Base-by-base conservation (phyloP, 2,888 invertebrate species). In the Tinea pellionella region DNA sequence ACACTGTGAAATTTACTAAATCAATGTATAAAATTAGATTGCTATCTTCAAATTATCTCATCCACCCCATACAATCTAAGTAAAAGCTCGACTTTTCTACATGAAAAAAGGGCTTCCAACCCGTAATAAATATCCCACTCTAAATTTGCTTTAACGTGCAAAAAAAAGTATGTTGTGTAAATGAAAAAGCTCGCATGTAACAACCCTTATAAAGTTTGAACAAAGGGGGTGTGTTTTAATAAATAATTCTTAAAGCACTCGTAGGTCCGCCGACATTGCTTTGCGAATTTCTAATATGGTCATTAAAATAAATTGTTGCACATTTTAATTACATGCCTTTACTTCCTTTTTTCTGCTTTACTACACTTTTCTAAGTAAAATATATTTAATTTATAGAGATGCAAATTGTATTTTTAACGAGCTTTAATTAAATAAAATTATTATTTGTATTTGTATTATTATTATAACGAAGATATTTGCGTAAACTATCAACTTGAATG, bases 181-280 rank as follows among this genome's bases (percentile, higher is more conserved):
- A 47, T 47, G 47, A 16, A 47, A 47, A 47, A 15, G 47, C 47
- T 47, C 15, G n/a, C 15, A 47, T 47, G 47, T 47, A 15, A 47
- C 47, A 47, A 47, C 47, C 47, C 47, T 47, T 47, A 16, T 37
- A 37, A 37, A 37, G 47, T 13, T 16, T 47, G 47, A 47, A 47
- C 47, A 47, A 47, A 15, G 47, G n/a, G 47, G 8, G 47, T 13
- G 47, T 15, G 41, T 47, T 47, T 47, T 47, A 47, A 47, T 47
- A 47, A 47, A 47, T 47, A 47, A 47, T 47, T 47, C 47, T 15
- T 41, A 47, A 47, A 47, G 47, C 47, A 47, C 47, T 47, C 15
- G 47, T 47, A 9, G 15, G 47, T 47, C 47, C 41, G 41, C n/a
- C 47, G 47, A 16, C 47, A 16, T 47, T 47, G 47, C 47, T 47